Percentiles rank a stretch among this genome's conserved stretches.
These are phyloP conservation scores for Cyaniris semiargus DNA, from an alignment of 2,888 invertebrate species.

Conservation along the genomic window DNA sequence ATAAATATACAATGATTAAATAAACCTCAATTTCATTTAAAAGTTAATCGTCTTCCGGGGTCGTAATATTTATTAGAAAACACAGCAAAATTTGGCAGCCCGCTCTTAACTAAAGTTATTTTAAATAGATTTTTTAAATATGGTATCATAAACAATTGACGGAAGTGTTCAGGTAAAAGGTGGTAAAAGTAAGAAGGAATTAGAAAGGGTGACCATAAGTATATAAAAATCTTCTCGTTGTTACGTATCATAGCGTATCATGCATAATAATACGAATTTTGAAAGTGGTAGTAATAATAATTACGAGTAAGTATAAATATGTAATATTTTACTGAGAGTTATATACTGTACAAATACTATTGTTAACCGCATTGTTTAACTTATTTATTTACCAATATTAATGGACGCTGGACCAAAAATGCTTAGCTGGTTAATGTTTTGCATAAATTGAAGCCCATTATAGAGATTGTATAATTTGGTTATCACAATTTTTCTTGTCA, in stretches of 20 bases:
- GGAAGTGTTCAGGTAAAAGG: slow-evolving; percentile 10
- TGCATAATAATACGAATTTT: neutral
- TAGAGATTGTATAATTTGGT: neutral
- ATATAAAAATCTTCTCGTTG: neutral
- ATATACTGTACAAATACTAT: neutral
- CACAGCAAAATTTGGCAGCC: too few relatives aligned
- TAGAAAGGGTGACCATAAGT: slow-evolving; percentile 29
- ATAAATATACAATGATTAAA: too few relatives aligned
- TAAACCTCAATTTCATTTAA: too few relatives aligned
- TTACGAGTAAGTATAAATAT: too few relatives aligned
- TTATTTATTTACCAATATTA: neutral
- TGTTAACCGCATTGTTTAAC: neutral
- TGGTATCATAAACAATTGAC: neutral
- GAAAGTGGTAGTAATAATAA: neutral
- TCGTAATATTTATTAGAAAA: too few relatives aligned
- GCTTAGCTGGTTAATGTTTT: neutral
- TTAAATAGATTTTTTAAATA: neutral
- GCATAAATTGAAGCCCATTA: too few relatives aligned
- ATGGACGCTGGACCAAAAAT: neutral
- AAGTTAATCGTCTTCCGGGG: too few relatives aligned
- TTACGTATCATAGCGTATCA: neutral
- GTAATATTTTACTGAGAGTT: neutral
- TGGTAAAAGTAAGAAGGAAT: slow-evolving; percentile 23
- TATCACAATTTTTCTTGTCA: neutral
- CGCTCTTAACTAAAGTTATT: too few relatives aligned